Conservation (phyloP, 2,888 invertebrate species). For the Troides aeacus region DNA sequence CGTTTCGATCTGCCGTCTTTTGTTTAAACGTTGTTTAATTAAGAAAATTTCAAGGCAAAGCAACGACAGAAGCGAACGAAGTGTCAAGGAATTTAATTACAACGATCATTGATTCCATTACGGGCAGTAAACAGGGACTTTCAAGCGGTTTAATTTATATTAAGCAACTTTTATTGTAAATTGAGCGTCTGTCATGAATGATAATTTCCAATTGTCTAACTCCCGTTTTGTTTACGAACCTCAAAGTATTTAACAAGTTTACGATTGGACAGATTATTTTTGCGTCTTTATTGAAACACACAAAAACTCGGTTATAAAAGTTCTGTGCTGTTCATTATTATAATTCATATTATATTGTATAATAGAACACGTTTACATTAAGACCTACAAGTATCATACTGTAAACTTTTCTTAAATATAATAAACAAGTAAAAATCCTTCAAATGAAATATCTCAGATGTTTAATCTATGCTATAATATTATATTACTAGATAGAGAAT, state of each 20-base stretch:
- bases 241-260: background rate
- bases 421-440: no score
- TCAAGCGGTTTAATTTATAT: conserved; percentile 47
- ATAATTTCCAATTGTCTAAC: conserved; percentile 32
- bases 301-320: no score
- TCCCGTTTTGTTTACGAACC: conserved; percentile 3
- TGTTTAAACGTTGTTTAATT: conserved; percentile 39
- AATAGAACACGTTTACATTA: no score
- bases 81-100: conserved; percentile 55
- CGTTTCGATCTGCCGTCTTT: conserved; percentile 25
- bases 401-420: no score
- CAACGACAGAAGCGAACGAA: conserved; percentile 36
- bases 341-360: no score
- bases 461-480: background rate
- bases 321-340: no score
- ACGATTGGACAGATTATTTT: background rate
- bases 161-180: conserved; percentile 42
- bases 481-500: background rate
- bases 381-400: no score
- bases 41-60: conserved; percentile 39
- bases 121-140: conserved; percentile 49
- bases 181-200: conserved; percentile 34
- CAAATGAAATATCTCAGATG: no score
- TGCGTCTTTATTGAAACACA: no score
- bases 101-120: conserved; percentile 55